A percentile compares a stretch with the other conserved stretches of the same genome.
Evolutionary conservation across 2,888 invertebrate genomes (phyloP).

Genomic region (Drosophila hamatofila): DNA sequence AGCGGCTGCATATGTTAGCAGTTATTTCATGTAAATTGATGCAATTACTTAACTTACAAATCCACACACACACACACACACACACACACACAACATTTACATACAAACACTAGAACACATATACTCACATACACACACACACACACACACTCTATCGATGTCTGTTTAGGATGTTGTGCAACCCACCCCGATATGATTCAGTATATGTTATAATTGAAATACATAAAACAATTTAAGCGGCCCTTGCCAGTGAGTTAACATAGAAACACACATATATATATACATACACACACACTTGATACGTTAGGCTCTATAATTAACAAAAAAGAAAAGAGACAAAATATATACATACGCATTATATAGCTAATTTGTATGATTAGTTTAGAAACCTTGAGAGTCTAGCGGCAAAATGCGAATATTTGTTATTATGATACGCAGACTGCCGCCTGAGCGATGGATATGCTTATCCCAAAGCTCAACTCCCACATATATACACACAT

Average conservation of each 20-base stretch:
- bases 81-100: conserved; percentile 25
- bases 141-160: conserved; percentile 39
- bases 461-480: conserved; percentile 47
- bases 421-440: conserved; percentile 44
- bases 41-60: conserved; percentile 72
- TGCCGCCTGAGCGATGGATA: conserved; percentile 48
- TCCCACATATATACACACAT: conserved; percentile 26
- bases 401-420: conserved; percentile 50
- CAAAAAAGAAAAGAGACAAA: conserved; percentile 10
- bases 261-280: conserved; percentile 35
- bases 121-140: conserved; percentile 25
- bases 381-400: conserved; percentile 62
- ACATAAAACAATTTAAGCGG: conserved; percentile 55
- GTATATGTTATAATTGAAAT: conserved; percentile 45
- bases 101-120: conserved; percentile 24
- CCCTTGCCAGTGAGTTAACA: conserved; percentile 70
- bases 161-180: conserved; percentile 73
- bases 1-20: conserved; percentile 90
- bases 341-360: conserved; percentile 50
- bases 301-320: conserved; percentile 58
- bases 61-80: conserved; percentile 26
- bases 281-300: conserved; percentile 55
- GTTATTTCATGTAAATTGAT: conserved; percentile 87
- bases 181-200: conserved; percentile 72
- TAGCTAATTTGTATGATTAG: conserved; percentile 72